phyloP scores from a whole-genome alignment of 92 coral and sea anemone genomes.

The Palythoa grandis region DNA sequence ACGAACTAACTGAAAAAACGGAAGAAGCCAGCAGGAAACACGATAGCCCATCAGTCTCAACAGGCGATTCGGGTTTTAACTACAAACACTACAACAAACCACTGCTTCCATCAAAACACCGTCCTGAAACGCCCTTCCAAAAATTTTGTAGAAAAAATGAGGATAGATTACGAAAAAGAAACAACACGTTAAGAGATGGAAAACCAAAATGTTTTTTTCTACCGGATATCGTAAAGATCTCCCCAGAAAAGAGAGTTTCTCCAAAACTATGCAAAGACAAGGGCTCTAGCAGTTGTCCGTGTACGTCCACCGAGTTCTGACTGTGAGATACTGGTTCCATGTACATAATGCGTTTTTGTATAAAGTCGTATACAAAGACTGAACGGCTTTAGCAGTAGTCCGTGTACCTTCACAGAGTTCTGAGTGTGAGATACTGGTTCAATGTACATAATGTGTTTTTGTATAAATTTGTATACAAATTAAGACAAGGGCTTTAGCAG shows the following conservation, averaged over 20 bases:
- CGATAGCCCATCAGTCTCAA: neutral
- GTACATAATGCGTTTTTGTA: no score
- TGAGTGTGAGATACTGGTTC: no score
- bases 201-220: neutral
- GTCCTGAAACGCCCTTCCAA: slow-evolving; percentile 25
- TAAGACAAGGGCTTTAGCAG: no score
- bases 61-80: neutral
- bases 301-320: neutral
- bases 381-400: no score
- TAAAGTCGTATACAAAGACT: no score
- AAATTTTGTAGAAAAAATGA: neutral
- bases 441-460: no score
- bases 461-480: no score
- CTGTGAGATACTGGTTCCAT: no score
- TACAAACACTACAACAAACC: slow-evolving; percentile 18
- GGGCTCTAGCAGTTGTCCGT: neutral
- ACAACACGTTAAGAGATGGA: neutral
- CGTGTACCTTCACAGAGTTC: no score
- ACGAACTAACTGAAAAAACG: neutral
- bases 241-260: slow-evolving; percentile 52
- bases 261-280: neutral
- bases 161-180: slow-evolving; percentile 7
- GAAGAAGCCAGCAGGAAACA: neutral
- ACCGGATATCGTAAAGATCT: slow-evolving; percentile 65
- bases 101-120: neutral